These are phyloP conservation scores for Scylla paramamosain DNA, from an alignment of 1,140 invertebrate species.

Conservation along the genomic window DNA sequence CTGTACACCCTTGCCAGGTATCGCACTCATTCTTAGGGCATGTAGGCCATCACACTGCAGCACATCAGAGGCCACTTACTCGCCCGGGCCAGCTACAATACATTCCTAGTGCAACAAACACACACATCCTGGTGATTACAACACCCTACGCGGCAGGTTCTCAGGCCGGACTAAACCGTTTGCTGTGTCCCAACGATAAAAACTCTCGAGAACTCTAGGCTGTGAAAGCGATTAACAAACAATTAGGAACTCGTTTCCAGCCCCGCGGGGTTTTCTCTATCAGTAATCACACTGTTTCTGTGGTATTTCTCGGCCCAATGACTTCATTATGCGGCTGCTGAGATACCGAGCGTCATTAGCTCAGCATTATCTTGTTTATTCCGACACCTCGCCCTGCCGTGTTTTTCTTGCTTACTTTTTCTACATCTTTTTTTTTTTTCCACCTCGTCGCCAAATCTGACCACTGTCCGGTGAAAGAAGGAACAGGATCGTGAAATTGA, in stretches of 20 bases:
- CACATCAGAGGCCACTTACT: too few relatives aligned
- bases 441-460: background rate
- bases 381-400: background rate
- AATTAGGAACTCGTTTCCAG: slow-evolving; percentile 22
- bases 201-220: background rate
- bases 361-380: background rate
- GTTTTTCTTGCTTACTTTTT: background rate
- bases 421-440: too few relatives aligned
- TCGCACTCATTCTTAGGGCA: background rate
- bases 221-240: slow-evolving; percentile 4
- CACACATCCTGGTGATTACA: background rate
- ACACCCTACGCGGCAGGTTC: background rate
- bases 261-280: background rate
- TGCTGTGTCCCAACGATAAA: background rate
- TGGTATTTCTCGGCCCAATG: background rate
- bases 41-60: background rate
- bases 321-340: background rate
- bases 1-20: too few relatives aligned
- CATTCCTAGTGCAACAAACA: too few relatives aligned
- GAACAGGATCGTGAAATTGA: too few relatives aligned
- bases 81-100: too few relatives aligned
- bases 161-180: background rate
- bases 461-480: background rate
- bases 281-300: background rate
- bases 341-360: background rate